phyloP scores from a whole-genome alignment of 1,140 invertebrate species.

The Hermetia illucens region DNA sequence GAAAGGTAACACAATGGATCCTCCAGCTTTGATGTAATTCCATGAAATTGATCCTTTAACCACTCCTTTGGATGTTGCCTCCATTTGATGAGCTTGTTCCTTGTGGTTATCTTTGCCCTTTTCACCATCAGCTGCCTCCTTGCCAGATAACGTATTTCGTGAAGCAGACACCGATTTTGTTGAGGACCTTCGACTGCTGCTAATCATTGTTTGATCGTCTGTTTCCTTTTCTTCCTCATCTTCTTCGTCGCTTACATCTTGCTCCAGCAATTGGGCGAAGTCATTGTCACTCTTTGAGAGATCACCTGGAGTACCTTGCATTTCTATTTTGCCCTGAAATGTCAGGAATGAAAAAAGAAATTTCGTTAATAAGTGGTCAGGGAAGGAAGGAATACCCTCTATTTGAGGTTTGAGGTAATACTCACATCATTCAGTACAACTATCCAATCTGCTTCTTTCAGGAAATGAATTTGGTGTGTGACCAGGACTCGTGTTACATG shows the following conservation, averaged over 20 bases:
- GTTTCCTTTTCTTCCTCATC: conserved; percentile 16
- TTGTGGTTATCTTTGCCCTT: not conserved
- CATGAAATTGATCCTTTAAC: conserved; percentile 9
- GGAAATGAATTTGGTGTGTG: conserved; percentile 61
- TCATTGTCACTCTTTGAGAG: conserved; percentile 40
- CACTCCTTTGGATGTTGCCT: conserved; percentile 12
- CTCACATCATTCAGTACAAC: conserved; percentile 46
- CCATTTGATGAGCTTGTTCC: conserved; percentile 1
- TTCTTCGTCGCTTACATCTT: conserved; percentile 5
- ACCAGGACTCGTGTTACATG: conserved; percentile 48
- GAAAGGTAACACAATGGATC: conserved; percentile 24
- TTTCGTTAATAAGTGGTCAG: too few species aligned
- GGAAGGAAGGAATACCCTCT: not conserved
- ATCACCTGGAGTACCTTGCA: conserved; percentile 44
- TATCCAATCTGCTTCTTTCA: conserved; percentile 50
- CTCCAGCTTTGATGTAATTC: conserved; percentile 14
- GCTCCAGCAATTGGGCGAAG: conserved; percentile 33
- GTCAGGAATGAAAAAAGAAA: not conserved
- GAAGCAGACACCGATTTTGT: not conserved
- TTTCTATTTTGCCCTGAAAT: conserved; percentile 25
- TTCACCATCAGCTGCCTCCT: not conserved
- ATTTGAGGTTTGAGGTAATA: too few species aligned
- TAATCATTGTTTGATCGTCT: not conserved
- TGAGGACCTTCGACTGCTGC: not conserved
- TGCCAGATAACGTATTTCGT: not conserved